Percentiles rank a stretch among this genome's conserved stretches.
These are phyloP conservation scores for Hipposideros armiger DNA, from an alignment of 2,113 vertebrate genomes.

Conservation along the genomic window DNA sequence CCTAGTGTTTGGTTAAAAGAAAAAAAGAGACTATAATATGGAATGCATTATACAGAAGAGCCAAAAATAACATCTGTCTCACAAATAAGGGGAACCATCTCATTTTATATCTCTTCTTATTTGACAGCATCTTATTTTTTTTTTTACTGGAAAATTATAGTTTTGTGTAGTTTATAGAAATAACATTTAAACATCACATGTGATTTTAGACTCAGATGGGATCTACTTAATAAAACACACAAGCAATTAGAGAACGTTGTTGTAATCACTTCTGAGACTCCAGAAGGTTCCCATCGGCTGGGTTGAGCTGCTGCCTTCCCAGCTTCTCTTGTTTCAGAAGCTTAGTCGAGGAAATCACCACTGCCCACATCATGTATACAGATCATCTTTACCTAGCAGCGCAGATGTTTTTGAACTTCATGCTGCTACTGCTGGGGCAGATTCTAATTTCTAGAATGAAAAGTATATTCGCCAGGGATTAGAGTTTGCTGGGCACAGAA, in stretches of 20 bases:
- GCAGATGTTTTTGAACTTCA: constrained; percentile 68
- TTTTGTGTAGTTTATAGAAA: constrained; percentile 75
- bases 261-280: constrained; percentile 74
- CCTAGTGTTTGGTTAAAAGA: constrained; percentile 76
- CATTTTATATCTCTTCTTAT: constrained; percentile 84
- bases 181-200: constrained; percentile 78
- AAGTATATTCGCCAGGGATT: constrained; percentile 69
- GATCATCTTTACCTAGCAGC: neutral
- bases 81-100: constrained; percentile 84
- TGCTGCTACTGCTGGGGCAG: constrained; percentile 52
- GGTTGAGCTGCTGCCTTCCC: constrained; percentile 26
- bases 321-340: neutral
- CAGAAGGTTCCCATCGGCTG: constrained; percentile 14
- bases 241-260: constrained; percentile 51
- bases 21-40: constrained; percentile 86
- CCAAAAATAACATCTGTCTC: constrained; percentile 90
- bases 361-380: constrained; percentile 12
- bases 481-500: constrained; percentile 65
- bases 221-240: constrained; percentile 78
- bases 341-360: constrained; percentile 29
- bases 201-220: constrained; percentile 74
- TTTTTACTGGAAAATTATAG: constrained; percentile 81
- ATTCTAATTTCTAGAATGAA: constrained; percentile 74
- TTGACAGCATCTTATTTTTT: constrained; percentile 74
- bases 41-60: constrained; percentile 86